These are phyloP conservation scores for Periplaneta americana DNA, from an alignment of 1,140 invertebrate genomes.

Conservation along the genomic window DNA sequence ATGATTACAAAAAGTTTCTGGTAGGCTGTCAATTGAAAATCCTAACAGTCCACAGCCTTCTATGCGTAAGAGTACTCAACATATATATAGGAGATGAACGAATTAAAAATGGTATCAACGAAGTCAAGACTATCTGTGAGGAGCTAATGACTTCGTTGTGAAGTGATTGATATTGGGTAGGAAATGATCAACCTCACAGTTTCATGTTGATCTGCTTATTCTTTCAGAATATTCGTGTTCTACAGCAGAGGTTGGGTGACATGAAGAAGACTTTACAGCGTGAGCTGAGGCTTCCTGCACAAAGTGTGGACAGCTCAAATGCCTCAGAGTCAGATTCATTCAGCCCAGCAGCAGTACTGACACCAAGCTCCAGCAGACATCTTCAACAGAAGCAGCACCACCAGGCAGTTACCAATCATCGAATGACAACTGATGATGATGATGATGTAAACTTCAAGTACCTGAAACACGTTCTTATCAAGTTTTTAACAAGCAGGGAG, in stretches of 20 bases:
- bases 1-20: too few species aligned
- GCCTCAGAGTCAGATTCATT: background rate
- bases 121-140: too few species aligned
- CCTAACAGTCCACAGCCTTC: too few species aligned
- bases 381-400: slow-evolving; percentile 26
- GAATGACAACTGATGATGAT: slow-evolving; percentile 34
- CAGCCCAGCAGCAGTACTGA: slow-evolving; percentile 38
- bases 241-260: slow-evolving; percentile 79
- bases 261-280: slow-evolving; percentile 87
- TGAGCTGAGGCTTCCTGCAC: slow-evolving; percentile 54
- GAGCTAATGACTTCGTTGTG: too few species aligned
- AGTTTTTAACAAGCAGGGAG: slow-evolving; percentile 83
- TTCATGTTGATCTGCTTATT: background rate
- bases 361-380: slow-evolving; percentile 48
- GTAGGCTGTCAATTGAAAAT: too few species aligned
- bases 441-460: slow-evolving; percentile 82
- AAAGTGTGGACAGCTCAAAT: slow-evolving; percentile 1
- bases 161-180: too few species aligned
- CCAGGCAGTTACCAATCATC: slow-evolving; percentile 11
- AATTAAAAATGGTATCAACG: too few species aligned
- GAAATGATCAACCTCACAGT: too few species aligned
- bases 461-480: slow-evolving; percentile 87
- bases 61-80: too few species aligned
- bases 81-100: too few species aligned
- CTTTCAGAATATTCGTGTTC: slow-evolving; percentile 75